Evolutionary conservation across 1,140 invertebrate species (phyloP).

Genomic region (Frieseomelitta varia): DNA sequence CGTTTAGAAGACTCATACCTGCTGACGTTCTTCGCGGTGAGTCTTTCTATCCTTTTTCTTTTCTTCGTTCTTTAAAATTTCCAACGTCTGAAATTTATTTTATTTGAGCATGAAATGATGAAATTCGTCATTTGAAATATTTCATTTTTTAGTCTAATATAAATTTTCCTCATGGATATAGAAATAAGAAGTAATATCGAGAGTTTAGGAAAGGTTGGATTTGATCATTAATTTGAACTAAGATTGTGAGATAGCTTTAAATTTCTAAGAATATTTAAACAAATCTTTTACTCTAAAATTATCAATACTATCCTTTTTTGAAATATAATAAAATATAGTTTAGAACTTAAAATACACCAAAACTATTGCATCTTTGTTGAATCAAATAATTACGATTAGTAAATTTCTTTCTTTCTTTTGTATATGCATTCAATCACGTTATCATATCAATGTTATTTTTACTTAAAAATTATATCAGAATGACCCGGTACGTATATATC

Average conservation of each 20-base stretch:
- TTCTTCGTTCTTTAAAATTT: neutral
- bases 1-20: constrained; percentile 90
- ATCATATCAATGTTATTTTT: neutral
- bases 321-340: neutral
- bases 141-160: neutral
- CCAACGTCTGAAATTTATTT: neutral
- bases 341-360: neutral
- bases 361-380: neutral
- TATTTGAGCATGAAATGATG: too few species aligned
- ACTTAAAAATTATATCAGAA: neutral
- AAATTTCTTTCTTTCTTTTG: neutral
- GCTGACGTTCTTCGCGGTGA: constrained; percentile 93
- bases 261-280: neutral
- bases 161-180: neutral
- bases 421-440: neutral
- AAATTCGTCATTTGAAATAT: too few species aligned
- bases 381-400: neutral
- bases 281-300: too few species aligned
- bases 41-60: constrained; percentile 47
- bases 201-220: neutral
- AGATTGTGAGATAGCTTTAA: neutral
- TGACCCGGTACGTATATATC: neutral
- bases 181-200: neutral
- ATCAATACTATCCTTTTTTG: neutral
- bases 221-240: neutral